These are phyloP conservation scores for Gadus macrocephalus DNA, from an alignment of 2,113 vertebrate species.

Conservation along the genomic window DNA sequence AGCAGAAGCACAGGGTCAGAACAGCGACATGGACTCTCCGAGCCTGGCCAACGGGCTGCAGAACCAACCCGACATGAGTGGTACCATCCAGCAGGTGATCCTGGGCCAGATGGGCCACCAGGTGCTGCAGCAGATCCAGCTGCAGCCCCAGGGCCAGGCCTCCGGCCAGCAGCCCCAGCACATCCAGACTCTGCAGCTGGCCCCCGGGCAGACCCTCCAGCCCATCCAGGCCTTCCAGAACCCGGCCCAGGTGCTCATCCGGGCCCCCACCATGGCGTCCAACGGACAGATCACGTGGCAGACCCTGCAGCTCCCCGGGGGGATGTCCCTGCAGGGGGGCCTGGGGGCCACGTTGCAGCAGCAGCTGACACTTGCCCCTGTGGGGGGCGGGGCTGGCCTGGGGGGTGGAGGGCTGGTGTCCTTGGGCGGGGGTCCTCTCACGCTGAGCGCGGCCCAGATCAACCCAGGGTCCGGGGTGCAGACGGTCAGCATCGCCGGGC, in stretches of 20 bases:
- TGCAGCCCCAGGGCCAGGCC: conserved; percentile 83
- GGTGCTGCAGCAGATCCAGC: conserved; percentile 92
- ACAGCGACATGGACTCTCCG: conserved; percentile 76
- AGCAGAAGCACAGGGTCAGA: conserved; percentile 75
- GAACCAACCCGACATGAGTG: conserved; percentile 75
- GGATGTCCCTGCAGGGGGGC: conserved; percentile 81
- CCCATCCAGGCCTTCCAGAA: conserved; percentile 85
- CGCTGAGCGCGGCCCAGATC: conserved; percentile 91
- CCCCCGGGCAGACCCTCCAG: conserved; percentile 74
- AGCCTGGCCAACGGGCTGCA: conserved; percentile 90
- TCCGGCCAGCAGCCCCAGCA: conserved; percentile 76
- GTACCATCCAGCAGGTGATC: conserved; percentile 91
- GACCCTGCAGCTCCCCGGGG: conserved; percentile 86
- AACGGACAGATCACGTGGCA: conserved; percentile 98
- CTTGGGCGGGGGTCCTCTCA: conserved; percentile 90
- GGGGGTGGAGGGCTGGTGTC: conserved; percentile 85
- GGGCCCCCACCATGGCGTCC: conserved; percentile 91
- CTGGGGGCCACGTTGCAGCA: conserved; percentile 87
- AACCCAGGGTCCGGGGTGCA: conserved; percentile 93
- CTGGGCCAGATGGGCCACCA: conserved; percentile 94
- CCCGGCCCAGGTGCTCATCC: conserved; percentile 94
- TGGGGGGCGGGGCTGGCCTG: conserved; percentile 83
- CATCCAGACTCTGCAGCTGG: conserved; percentile 91
- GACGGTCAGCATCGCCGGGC: conserved; percentile 93
- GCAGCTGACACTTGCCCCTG: conserved; percentile 89